Evolutionary conservation across 2,113 vertebrate genomes (phyloP), one percentile per base, ranked within the genome.

Genomic region (Caloenas nicobarica): DNA sequence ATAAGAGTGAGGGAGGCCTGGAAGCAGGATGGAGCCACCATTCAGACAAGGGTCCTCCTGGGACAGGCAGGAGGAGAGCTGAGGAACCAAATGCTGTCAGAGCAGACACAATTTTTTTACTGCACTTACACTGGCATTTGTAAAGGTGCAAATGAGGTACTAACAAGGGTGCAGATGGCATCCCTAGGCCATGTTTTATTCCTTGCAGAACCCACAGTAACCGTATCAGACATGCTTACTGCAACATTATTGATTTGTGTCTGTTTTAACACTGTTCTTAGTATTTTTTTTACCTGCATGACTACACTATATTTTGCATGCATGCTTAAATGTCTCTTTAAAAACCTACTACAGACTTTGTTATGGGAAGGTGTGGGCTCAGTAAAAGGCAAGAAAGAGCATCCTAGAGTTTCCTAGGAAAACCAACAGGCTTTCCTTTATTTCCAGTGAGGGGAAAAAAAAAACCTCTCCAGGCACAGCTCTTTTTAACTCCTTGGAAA

Each of bases 41-140:
- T 7, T 40, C 70, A 9, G 18, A 2, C 65, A 36, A 4, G 33
- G 25, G 19, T 13, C 38, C 36, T 53, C 48, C 34, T 10, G n/a
- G 40, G 19, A 28, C 36, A 17, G 22, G 44, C 0, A 0, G 33
- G 36, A 73, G 5, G 24, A 31, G 46, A 51, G 12, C 13, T 4
- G 23, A 64, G 62, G 18, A 61, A n/a, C 25, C 71, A 60, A 33
- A 65, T 34, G 70, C 57, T 68, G 73, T 11, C 72, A 31, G 29
- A 64, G 13, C 31, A 64, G 42, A 40, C 25, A 24, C 22, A 6
- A 1, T 25, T 33, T 29, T 12, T 82, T 19, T 4, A 16, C 7
- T 19, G 1, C n/a, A 77, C 46, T 76, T 1, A 1, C 22, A 16
- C 21, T 2, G 3, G 48, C 42, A 25, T n/a, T 31, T 22, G 51